phyloP scores from a whole-genome alignment of 23 tunicate species.

The Phallusia fumigata region DNA sequence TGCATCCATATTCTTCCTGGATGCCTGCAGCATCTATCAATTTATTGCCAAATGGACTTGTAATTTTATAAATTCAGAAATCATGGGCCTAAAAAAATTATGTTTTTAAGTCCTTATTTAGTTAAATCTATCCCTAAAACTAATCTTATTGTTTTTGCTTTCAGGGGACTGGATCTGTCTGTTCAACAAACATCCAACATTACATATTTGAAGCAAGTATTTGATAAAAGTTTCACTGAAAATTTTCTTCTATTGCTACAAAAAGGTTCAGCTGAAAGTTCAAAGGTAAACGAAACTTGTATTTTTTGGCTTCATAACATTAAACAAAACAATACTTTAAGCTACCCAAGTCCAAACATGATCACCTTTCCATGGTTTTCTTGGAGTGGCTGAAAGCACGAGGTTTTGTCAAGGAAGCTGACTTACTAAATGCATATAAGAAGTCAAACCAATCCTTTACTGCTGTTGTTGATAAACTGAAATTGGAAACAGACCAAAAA shows the following conservation, averaged over 20 bases:
- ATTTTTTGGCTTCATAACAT: neutral
- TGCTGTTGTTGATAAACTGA: neutral
- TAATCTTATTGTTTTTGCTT: no score
- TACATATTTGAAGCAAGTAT: conserved; percentile 42
- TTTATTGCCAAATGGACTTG: no score
- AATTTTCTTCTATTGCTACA: conserved; percentile 53
- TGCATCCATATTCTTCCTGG: no score
- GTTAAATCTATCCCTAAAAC: no score
- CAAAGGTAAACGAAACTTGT: neutral
- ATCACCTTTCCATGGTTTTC: conserved; percentile 26
- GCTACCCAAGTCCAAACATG: neutral
- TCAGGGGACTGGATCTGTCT: conserved; percentile 30
- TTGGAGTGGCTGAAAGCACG: conserved; percentile 50
- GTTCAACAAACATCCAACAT: conserved; percentile 28
- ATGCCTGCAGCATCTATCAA: no score
- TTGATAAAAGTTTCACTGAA: conserved; percentile 42
- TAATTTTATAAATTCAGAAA: no score
- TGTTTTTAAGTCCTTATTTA: no score
- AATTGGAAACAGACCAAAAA: conserved; percentile 11
- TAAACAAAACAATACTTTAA: neutral
- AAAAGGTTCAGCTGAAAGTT: neutral
- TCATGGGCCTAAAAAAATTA: no score
- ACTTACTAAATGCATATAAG: conserved; percentile 2
- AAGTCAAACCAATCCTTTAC: conserved; percentile 13
- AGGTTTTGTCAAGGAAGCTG: conserved; percentile 43